phyloP scores from a whole-genome alignment of 2,113 vertebrate species.

The Aptenodytes forsteri region DNA sequence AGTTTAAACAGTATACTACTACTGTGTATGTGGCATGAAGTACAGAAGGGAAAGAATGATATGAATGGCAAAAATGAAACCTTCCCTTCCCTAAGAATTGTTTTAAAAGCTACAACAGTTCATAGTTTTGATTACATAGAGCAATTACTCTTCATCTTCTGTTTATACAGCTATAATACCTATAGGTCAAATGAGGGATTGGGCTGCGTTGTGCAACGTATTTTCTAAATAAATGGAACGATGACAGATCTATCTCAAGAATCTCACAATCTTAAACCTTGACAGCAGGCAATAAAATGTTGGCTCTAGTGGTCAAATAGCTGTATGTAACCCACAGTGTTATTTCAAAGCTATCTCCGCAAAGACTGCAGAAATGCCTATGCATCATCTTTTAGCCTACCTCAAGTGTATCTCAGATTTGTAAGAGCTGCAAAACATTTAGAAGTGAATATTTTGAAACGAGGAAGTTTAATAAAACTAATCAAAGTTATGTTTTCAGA shows the following conservation, averaged over 20 bases:
- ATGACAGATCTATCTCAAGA: neutral
- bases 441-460: neutral
- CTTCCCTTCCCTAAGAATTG: neutral
- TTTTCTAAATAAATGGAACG: neutral
- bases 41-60: neutral
- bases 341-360: neutral
- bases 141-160: neutral
- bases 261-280: neutral
- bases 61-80: neutral
- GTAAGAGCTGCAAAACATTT: neutral
- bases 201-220: accelerated
- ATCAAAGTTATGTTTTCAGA: neutral
- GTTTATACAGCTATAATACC: neutral
- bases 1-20: neutral
- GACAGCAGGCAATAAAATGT: neutral
- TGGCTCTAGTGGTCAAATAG: neutral
- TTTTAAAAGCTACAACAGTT: neutral
- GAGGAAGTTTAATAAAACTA: neutral
- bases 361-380: neutral
- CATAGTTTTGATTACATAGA: neutral
- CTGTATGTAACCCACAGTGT: neutral
- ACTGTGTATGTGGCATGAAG: neutral
- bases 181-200: neutral
- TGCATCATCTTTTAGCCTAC: neutral
- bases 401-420: neutral